A percentile compares a stretch with the other conserved stretches of the same genome.
phyloP scores from a whole-genome alignment of 2,888 invertebrate genomes.

The Chelonus formosanus region DNA sequence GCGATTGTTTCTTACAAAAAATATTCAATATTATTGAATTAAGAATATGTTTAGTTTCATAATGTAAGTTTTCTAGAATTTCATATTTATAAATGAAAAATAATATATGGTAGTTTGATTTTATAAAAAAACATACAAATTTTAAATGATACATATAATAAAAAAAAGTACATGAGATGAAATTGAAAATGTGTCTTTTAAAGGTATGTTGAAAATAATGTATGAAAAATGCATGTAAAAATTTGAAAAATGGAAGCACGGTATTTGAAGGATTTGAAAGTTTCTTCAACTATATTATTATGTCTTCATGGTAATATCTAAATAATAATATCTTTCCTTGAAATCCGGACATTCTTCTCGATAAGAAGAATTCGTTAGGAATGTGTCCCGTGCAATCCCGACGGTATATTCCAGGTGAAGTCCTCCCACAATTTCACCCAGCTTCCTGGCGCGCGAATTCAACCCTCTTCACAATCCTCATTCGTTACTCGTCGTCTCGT shows the following conservation, averaged over 20 bases:
- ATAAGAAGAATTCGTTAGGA: constrained; percentile 54
- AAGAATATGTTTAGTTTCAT: too few relatives aligned
- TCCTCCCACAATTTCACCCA: constrained; percentile 37
- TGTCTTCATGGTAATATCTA: constrained; percentile 42
- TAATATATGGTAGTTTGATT: too few relatives aligned
- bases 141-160: too few relatives aligned
- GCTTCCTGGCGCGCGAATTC: constrained; percentile 34
- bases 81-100: too few relatives aligned
- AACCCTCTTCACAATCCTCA: constrained; percentile 27
- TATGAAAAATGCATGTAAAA: neutral
- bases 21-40: too few relatives aligned
- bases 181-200: constrained; percentile 17
- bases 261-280: constrained; percentile 9
- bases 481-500: constrained; percentile 26
- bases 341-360: constrained; percentile 40
- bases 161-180: neutral
- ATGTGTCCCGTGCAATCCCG: constrained; percentile 47
- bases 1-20: too few relatives aligned
- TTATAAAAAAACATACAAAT: too few relatives aligned
- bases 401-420: constrained; percentile 43
- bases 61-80: too few relatives aligned
- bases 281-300: constrained; percentile 44
- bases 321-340: constrained; percentile 47
- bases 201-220: neutral
- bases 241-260: neutral